These are phyloP conservation scores for Mobula birostris DNA, from an alignment of 2,113 vertebrate species.

Conservation along the genomic window DNA sequence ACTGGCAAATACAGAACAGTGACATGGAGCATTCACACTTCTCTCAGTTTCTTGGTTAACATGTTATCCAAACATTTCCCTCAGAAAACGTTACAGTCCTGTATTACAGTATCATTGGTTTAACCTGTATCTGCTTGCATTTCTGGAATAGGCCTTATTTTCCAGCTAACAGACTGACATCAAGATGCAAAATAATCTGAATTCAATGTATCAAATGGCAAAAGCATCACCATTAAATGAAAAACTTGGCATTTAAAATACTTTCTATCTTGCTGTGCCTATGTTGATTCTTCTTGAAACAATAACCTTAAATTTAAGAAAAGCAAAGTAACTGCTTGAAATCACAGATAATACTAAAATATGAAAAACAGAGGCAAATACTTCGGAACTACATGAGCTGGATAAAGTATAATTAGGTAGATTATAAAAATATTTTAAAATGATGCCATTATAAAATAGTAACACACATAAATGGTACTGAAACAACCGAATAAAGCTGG, in stretches of 20 bases:
- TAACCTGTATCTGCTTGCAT: background rate
- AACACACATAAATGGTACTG: conserved; percentile 40
- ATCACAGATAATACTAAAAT: background rate
- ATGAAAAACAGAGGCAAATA: background rate
- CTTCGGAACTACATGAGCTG: background rate
- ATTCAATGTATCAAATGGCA: background rate
- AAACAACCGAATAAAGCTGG: background rate
- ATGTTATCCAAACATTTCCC: background rate
- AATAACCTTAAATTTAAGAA: background rate
- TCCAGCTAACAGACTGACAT: background rate
- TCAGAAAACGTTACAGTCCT: background rate
- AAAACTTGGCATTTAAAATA: background rate
- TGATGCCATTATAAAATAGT: too few species aligned
- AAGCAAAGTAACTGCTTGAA: background rate
- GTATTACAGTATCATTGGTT: background rate
- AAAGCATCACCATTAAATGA: background rate
- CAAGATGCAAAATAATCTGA: too few species aligned
- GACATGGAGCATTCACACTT: too few species aligned
- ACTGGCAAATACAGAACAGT: background rate
- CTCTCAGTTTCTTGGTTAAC: background rate
- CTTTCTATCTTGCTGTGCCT: background rate
- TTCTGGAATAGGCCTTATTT: background rate
- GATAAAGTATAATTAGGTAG: conserved; percentile 42
- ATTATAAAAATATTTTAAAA: conserved; percentile 43
- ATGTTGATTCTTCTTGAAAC: background rate